Base-by-base conservation (phyloP, 2,113 vertebrate species). In the Siniperca chuatsi region DNA sequence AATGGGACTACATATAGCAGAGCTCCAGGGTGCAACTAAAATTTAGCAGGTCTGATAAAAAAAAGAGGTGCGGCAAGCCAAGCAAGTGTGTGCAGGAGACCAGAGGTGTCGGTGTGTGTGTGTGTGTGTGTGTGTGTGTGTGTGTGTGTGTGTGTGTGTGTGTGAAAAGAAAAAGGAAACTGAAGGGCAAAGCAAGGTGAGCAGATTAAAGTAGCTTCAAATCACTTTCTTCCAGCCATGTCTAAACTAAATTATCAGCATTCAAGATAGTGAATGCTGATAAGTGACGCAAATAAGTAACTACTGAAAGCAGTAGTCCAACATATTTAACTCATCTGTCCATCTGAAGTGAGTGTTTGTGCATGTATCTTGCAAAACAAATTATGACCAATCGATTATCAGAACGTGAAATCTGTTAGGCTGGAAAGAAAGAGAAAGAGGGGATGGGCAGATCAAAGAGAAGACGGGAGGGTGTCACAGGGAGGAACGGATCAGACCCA, bases 391-490 rank as follows among this genome's bases (percentile, higher is more conserved):
- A 79, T 52, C 25, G 15, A 71, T 71, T 65, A 77, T 72, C 71
- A 75, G 46, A 65, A 48, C 9, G 33, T 72, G 46, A 68, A 67
- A 84, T 78, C 78, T 77, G 70, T 72, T 61, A 0, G 11, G n/a
- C n/a, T 62, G 42, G 58, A 67, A 62, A 81, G 42, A 64, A 60
- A 35, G 25, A 65, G 4, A 20, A 65, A 18, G 35, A 46, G n/a
- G n/a, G 42, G n/a, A 69, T 18, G 46, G 58, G 57, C 35, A 52
- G 85, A 91, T 90, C 48, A 88, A 89, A 93, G 84, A 21, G 18
- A 9, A 84, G 50, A 44, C 55, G 46, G 75, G 40, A 72, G 40
- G 21, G 50, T 52, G 35, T 84, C 46, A 50, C 72, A 74, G 55
- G 20, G 61, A 81, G 66, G 67, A 79, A 52, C 29, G 1, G 62